Evolutionary conservation across 2,113 vertebrate species (phyloP), one percentile per base, ranked within the genome.

Genomic region (Plestiodon gilberti): DNA sequence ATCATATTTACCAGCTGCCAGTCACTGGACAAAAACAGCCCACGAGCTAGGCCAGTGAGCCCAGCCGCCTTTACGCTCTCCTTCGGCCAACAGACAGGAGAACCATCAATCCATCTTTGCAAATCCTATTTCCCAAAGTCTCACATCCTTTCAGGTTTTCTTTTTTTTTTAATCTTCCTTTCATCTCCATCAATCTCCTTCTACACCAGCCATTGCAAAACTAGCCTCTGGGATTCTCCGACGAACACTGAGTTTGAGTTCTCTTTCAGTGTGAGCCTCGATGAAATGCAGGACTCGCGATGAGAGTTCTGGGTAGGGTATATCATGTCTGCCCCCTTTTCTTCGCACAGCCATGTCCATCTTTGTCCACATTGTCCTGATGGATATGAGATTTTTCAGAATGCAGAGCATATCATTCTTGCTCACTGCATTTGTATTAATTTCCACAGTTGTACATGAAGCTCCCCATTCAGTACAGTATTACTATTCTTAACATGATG

Each of bases 11-110:
- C 40, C 81, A 83, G 17, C 81, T 91, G 90, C 83, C 86, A 62
- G 1, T 91, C 88, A 83, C 25, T 73, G 83, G 81, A 80, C 65
- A 64, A 38, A 89, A 91, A 84, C 87, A 88, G 81, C 75, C 89
- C 75, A 55, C 40, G 33, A 14, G 13, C 76, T 33, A 92, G 82
- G 35, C 69, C 55, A 1, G 25, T 4, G 25, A 40, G 17, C 55
- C 35, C 6, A 48, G 38, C 89, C 74, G 38, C 14, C 35, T 71
- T 59, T 83, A 59, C 14, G 14, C 20, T 10, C 86, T 25, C 70
- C 70, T 3, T 80, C 88, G 90, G 6, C 85, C 48, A 78, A 2
- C 13, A 84, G n/a, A 25, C 78, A 70, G 84, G 74, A 38, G 22
- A 90, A 89, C 8, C 20, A 3, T 43, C 23, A 5, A 13, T 78